A percentile compares a stretch with the other conserved stretches of the same genome.
phyloP scores from a whole-genome alignment of 2,888 invertebrate genomes.

The Apotomis betuletana region DNA sequence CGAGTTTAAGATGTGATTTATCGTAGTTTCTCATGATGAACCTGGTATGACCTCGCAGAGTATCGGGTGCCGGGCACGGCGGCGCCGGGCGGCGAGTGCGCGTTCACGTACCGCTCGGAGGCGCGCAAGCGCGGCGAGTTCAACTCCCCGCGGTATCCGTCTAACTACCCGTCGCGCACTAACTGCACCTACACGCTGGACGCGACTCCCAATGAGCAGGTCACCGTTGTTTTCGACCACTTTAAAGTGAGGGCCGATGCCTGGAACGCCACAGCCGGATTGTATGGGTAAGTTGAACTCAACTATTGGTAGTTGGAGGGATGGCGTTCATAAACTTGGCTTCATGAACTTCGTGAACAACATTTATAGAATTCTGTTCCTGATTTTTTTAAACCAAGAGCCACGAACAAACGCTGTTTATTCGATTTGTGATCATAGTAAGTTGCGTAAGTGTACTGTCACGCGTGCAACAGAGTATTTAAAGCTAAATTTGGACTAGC shows the following conservation, averaged over 20 bases:
- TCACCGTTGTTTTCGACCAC: constrained; percentile 94
- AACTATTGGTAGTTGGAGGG: too few relatives aligned
- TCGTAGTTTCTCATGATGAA: background rate
- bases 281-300: constrained; percentile 66
- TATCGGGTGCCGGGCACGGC: constrained; percentile 97
- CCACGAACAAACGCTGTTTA: too few relatives aligned
- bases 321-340: too few relatives aligned
- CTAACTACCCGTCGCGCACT: constrained; percentile 97
- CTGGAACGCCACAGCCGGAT: constrained; percentile 87
- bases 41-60: constrained; percentile 81
- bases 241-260: constrained; percentile 94
- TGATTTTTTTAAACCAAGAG: too few relatives aligned
- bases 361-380: too few relatives aligned
- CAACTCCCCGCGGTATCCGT: constrained; percentile 98
- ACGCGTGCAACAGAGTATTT: too few relatives aligned
- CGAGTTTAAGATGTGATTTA: background rate
- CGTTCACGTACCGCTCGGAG: constrained; percentile 94
- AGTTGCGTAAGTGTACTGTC: too few relatives aligned
- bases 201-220: constrained; percentile 94
- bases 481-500: too few relatives aligned
- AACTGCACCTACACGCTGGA: constrained; percentile 97
- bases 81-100: constrained; percentile 95
- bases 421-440: too few relatives aligned
- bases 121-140: constrained; percentile 95
- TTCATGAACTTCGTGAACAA: too few relatives aligned